Base-by-base conservation (phyloP, 2,113 vertebrate species). In the Macquaria ambigua region DNA sequence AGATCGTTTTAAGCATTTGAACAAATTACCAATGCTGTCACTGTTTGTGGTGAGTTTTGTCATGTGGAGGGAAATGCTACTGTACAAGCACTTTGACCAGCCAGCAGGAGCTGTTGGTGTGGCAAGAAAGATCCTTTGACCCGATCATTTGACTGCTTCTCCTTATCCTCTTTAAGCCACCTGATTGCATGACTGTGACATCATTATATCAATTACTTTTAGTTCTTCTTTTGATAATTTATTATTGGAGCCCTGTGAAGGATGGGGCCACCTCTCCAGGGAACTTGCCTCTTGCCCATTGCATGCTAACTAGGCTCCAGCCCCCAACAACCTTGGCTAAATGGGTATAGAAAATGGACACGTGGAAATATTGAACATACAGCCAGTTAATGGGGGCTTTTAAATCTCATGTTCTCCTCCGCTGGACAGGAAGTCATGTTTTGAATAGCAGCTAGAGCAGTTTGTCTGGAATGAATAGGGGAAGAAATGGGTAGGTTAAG, bases 321-420 rank as follows among this genome's bases (percentile, higher is more conserved):
- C 5, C 12, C 9, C 10, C 3, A 6, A 25, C 8, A 15, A 88
- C 77, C 74, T 83, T 72, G 63, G 5, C 23, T 81, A n/a, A 73
- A 71, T 59, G 63, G 61, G 34, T 6, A 15, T 4, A 21, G n/a
- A 8, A 50, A 79, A 74, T 21, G 23, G 81, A 66, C 52, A 6
- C 20, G 23, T 23, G 56, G 23, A 83, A 20, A 63, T 68, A 75
- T 77, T 72, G 50, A 67, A 76, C 59, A 53, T 41, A 18, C 39
- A 63, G 58, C 46, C 15, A 0, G 23, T 63, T 21, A 25, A 71
- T 62, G 39, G 41, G 4, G 72, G 48, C 52, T 23, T 64, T 34
- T 41, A 56, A 12, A 28, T 61, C 4, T 74, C 34, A 58, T 74
- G 14, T 73, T 48, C 23, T 66, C 28, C n/a, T 18, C 74, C 56